Conservation (phyloP, 2,797 vertebrate species). For the Corythornis leucogaster region DNA sequence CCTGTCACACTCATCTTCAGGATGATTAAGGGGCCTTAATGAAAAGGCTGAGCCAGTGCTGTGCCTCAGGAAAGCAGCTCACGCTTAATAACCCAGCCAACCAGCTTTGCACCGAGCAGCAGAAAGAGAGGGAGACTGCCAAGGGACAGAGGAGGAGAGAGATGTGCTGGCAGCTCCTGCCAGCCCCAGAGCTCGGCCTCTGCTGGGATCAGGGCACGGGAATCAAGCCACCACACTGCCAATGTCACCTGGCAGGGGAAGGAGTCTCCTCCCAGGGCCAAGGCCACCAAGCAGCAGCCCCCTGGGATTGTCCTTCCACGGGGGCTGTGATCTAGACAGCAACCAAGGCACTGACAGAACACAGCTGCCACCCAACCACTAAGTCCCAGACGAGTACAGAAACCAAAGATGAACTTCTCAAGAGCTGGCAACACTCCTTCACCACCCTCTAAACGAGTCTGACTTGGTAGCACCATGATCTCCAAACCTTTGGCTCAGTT, state of each 20-base stretch:
- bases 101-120: background rate
- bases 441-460: background rate
- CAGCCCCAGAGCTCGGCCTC: background rate
- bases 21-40: background rate
- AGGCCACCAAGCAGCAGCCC: background rate
- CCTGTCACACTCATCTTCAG: background rate
- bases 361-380: background rate
- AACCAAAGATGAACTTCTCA: background rate
- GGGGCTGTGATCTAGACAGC: background rate
- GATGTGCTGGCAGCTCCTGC: background rate
- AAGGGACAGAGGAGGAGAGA: background rate
- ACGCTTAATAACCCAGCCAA: background rate
- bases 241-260: background rate
- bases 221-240: rapidly evolving
- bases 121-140: background rate
- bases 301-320: background rate
- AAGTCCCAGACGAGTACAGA: background rate
- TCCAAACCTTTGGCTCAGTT: background rate
- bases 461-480: background rate
- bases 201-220: background rate
- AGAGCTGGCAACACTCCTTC: background rate
- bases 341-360: background rate
- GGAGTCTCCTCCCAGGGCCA: background rate
- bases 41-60: background rate
- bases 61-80: slow-evolving; percentile 1